These are phyloP conservation scores for Drosophila formosana DNA, from an alignment of 2,888 invertebrate species.

Conservation along the genomic window DNA sequence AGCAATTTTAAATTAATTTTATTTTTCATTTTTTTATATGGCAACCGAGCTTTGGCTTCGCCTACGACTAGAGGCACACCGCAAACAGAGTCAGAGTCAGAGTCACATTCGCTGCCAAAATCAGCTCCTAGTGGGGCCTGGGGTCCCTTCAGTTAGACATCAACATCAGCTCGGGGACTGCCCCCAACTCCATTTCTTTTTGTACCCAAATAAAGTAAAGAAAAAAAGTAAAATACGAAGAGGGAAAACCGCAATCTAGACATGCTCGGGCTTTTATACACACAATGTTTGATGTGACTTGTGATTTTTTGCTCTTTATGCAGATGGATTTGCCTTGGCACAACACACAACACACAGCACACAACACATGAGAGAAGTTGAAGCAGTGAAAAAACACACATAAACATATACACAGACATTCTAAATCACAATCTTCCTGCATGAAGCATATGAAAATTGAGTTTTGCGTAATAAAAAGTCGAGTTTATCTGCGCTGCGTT, in stretches of 20 bases:
- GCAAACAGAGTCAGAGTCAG: constrained; percentile 7
- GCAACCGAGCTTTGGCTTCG: constrained; percentile 2
- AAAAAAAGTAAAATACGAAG: background rate
- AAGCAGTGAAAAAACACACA: constrained; percentile 24
- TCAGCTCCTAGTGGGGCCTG: constrained; percentile 26
- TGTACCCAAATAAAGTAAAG: background rate
- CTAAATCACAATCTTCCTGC: constrained; percentile 66
- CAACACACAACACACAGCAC: constrained; percentile 11
- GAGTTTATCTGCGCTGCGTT: constrained; percentile 65
- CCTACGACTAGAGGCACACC: background rate
- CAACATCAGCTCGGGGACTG: constrained; percentile 7
- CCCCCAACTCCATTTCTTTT: background rate
- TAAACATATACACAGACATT: constrained; percentile 26
- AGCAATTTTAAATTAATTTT: constrained; percentile 75
- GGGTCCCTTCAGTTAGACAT: constrained; percentile 41
- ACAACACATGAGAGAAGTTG: constrained; percentile 15
- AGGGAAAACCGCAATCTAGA: constrained; percentile 58
- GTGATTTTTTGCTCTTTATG: constrained; percentile 59
- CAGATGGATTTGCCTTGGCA: constrained; percentile 56
- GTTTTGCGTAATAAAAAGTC: constrained; percentile 68
- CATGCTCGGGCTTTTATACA: constrained; percentile 52
- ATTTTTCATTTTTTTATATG: constrained; percentile 56
- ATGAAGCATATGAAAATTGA: constrained; percentile 70
- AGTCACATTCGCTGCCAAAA: constrained; percentile 1
- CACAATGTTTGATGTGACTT: constrained; percentile 67